Evolutionary conservation across 2,113 vertebrate genomes (phyloP).

Genomic region (Centrocercus urophasianus): DNA sequence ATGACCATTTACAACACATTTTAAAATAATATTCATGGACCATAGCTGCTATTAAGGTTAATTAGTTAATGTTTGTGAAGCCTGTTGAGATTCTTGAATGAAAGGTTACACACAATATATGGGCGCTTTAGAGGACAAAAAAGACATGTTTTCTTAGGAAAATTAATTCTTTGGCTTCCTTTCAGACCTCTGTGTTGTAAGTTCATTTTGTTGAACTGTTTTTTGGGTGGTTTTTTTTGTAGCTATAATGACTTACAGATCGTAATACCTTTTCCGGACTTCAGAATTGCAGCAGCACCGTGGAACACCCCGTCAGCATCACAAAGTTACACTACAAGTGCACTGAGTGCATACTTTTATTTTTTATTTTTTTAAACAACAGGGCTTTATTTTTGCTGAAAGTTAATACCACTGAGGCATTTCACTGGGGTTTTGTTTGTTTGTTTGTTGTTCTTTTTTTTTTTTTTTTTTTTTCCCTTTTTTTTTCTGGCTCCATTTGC

Average conservation of each 20-base stretch:
- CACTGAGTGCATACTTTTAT: background rate
- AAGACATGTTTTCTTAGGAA: background rate
- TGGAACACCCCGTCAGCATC: conserved; percentile 14
- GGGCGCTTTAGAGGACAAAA: background rate
- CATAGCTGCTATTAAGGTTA: conserved; percentile 15
- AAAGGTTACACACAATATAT: background rate
- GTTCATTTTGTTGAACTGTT: conserved; percentile 17
- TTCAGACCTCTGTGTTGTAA: background rate
- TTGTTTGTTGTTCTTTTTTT: too few relatives aligned
- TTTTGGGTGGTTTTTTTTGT: background rate
- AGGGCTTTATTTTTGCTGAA: conserved; percentile 34
- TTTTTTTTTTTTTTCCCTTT: background rate
- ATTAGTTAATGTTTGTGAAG: conserved; percentile 44
- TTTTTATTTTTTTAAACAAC: conserved; percentile 1
- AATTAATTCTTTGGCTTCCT: conserved; percentile 14
- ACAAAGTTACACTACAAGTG: background rate
- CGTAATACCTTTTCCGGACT: background rate
- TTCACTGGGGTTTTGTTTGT: background rate
- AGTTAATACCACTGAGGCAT: conserved; percentile 10
- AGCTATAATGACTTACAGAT: conserved; percentile 39
- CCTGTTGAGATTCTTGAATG: background rate
- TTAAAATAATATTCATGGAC: background rate
- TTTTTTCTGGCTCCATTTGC: conserved; percentile 23
- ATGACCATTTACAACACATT: conserved; percentile 9
- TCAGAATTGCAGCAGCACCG: background rate